Conservation (phyloP, 2,797 vertebrate genomes). For the Coregonus ussuriensis region DNA sequence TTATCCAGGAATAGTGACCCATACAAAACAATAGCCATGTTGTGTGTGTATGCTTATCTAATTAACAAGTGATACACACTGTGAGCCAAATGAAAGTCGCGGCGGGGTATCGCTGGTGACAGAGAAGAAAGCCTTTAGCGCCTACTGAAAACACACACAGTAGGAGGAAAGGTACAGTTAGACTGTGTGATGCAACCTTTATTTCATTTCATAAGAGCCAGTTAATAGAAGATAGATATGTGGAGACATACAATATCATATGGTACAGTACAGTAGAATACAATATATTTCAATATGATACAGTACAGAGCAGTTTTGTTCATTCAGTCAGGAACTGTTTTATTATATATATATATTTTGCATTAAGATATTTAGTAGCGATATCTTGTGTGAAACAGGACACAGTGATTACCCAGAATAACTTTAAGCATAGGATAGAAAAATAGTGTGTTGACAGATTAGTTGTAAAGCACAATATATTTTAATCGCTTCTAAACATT, state of each 20-base stretch:
- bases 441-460: background rate
- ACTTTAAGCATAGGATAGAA: background rate
- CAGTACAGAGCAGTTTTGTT: background rate
- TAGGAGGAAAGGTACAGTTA: too few relatives aligned
- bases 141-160: background rate
- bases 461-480: conserved; percentile 1
- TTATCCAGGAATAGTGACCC: conserved; percentile 16
- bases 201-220: too few relatives aligned
- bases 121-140: conserved; percentile 51
- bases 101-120: conserved; percentile 59
- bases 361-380: too few relatives aligned
- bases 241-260: background rate
- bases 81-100: conserved; percentile 77
- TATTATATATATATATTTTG: too few relatives aligned
- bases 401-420: background rate
- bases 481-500: conserved; percentile 48
- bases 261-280: too few relatives aligned
- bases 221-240: background rate
- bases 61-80: conserved; percentile 73
- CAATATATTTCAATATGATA: background rate
- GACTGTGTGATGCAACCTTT: too few relatives aligned
- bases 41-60: conserved; percentile 54
- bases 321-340: too few relatives aligned
- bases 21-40: conserved; percentile 16
- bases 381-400: too few relatives aligned